Base-by-base conservation (phyloP, 2,113 vertebrate species). In the Apeltes quadracus region DNA sequence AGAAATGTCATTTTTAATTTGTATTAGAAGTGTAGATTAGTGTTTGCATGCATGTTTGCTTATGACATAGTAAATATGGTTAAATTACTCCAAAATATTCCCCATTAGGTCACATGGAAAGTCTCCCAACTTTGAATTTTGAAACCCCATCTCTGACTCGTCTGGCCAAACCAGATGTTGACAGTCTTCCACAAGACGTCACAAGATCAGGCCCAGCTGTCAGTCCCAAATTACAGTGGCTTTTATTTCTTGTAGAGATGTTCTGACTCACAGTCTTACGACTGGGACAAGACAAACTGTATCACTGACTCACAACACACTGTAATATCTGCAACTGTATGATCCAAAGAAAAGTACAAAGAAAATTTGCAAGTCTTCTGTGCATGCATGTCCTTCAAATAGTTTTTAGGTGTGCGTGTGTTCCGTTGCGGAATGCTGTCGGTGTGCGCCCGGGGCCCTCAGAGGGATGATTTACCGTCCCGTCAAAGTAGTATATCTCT, bases 401-500 rank as follows among this genome's bases (percentile, higher is more conserved):
- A 7, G 32, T 34, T 34, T 29, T 34, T 34, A 34, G 32, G 69
- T 43, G 44, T 51, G n/a, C 27, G 44, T 43, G 43, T 32, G 77
- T 66, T 87, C 59, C 80, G 72, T 77, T 75, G 68, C 77, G 86
- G 90, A 92, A 92, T 92, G 82, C 75, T 84, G 76, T 81, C 83
- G 50, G 69, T 57, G 61, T 68, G 34, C 51, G 80, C 90, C 82
- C 50, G 15, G 38, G 77, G 83, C 70, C 75, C 59, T 81, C 56
- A 72, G 58, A 27, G 25, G 63, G 27, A 64, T 84, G 86, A 92
- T 89, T 88, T 89, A 87, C 87, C 61, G 38, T 13, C 46, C 64
- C 76, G 84, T 88, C 85, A 78, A 69, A 56, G 75, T 43, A 69
- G 61, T 53, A 41, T 87, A 41, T 61, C 10, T 78, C 51, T 54